phyloP scores from a whole-genome alignment of 2,797 vertebrate species.

The Poeciliopsis infans region DNA sequence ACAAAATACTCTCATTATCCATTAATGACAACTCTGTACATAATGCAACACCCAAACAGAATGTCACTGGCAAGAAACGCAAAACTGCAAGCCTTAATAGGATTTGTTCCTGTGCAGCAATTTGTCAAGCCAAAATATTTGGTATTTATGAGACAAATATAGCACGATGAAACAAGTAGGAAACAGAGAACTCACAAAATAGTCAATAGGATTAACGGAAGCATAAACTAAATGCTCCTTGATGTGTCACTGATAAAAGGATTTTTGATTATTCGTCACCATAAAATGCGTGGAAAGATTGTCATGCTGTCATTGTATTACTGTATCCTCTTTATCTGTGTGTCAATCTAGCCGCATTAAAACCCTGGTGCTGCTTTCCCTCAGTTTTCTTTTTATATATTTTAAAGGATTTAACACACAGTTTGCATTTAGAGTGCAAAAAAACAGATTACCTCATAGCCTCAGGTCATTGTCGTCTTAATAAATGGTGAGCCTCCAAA shows the following conservation, averaged over 20 bases:
- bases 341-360: slow-evolving; percentile 77
- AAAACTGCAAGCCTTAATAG: slow-evolving; percentile 73
- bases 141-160: slow-evolving; percentile 80
- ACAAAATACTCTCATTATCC: slow-evolving; percentile 66
- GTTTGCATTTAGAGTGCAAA: slow-evolving; percentile 71
- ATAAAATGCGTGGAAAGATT: slow-evolving; percentile 77
- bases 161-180: slow-evolving; percentile 70
- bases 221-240: slow-evolving; percentile 81
- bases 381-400: slow-evolving; percentile 34
- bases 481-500: slow-evolving; percentile 74
- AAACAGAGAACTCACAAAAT: slow-evolving; percentile 75
- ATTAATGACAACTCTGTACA: slow-evolving; percentile 74
- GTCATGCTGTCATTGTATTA: slow-evolving; percentile 79
- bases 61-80: slow-evolving; percentile 75
- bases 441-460: slow-evolving; percentile 72
- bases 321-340: slow-evolving; percentile 77
- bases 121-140: slow-evolving; percentile 81
- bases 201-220: slow-evolving; percentile 81
- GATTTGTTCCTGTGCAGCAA: slow-evolving; percentile 75
- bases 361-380: slow-evolving; percentile 62
- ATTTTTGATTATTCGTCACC: slow-evolving; percentile 83
- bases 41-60: slow-evolving; percentile 71
- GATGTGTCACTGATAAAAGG: slow-evolving; percentile 84
- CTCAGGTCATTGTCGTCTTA: slow-evolving; percentile 71
- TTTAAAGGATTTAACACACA: slow-evolving; percentile 77